Conservation (phyloP, 2,888 invertebrate genomes). For the Plemyria rubiginata region DNA sequence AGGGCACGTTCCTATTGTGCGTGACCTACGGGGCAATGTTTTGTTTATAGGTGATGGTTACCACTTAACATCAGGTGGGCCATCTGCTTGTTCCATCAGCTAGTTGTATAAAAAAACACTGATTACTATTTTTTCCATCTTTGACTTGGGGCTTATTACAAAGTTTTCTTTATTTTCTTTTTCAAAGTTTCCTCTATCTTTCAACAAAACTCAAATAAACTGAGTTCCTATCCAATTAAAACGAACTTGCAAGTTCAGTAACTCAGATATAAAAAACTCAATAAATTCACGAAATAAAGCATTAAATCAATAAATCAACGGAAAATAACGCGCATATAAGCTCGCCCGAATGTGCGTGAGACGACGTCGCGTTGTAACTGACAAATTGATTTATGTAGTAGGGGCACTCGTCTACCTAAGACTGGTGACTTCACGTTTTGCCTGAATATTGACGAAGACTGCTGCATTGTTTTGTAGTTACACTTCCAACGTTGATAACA, state of each 20-base stretch:
- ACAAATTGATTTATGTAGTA: conserved; percentile 81
- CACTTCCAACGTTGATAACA: conserved; percentile 3
- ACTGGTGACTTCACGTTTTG: conserved; percentile 60
- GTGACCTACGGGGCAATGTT: too few species aligned
- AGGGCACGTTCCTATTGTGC: too few species aligned
- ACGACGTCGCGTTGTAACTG: conserved; percentile 68
- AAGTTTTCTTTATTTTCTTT: too few species aligned
- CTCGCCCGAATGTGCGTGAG: conserved; percentile 49
- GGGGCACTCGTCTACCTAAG: conserved; percentile 38
- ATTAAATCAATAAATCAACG: conserved; percentile 42
- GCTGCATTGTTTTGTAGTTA: conserved; percentile 40
- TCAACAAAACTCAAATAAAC: background rate
- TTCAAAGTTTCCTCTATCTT: too few species aligned
- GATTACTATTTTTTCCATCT: too few species aligned
- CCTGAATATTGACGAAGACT: conserved; percentile 51
- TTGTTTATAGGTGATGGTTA: too few species aligned
- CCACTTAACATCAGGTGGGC: too few species aligned
- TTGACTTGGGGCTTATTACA: too few species aligned
- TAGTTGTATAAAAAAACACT: too few species aligned
- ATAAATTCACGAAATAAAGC: conserved; percentile 38
- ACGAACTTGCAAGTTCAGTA: conserved; percentile 6
- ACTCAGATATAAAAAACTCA: conserved; percentile 18
- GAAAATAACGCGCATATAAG: conserved; percentile 33
- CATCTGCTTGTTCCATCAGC: too few species aligned
- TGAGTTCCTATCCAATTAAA: background rate